Conservation (phyloP, 2,797 vertebrate species). For the Coendou prehensilis region DNA sequence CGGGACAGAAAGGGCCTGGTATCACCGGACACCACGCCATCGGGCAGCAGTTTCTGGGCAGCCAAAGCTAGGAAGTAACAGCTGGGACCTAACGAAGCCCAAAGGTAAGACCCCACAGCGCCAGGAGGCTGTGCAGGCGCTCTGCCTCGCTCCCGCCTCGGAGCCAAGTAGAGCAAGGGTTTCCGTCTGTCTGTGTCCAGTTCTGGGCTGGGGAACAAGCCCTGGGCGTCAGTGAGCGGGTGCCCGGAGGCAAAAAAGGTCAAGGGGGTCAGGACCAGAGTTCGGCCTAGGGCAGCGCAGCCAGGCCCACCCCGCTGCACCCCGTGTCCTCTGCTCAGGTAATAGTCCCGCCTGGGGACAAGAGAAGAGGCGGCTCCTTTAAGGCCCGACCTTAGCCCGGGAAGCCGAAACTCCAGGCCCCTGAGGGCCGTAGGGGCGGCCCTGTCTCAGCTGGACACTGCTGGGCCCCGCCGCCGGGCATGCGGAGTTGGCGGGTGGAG, state of each 20-base stretch:
- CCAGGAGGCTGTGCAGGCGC: neutral
- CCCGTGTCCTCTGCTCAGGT: neutral
- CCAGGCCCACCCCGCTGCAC: neutral
- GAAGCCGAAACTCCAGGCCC: neutral
- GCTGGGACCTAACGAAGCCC: neutral
- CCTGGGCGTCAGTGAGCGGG: neutral
- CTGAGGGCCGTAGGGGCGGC: neutral
- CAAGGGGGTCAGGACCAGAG: neutral
- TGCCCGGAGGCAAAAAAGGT: neutral
- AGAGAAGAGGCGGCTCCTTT: neutral
- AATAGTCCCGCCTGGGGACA: neutral
- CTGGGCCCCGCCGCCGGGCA: neutral
- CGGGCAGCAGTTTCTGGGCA: neutral
- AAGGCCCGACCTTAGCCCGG: neutral
- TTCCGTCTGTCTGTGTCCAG: neutral
- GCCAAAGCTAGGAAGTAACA: neutral
- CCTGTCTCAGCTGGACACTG: neutral
- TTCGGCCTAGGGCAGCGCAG: neutral
- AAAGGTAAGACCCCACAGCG: neutral
- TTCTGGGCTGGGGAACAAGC: neutral
- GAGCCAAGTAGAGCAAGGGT: neutral
- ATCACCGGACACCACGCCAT: neutral
- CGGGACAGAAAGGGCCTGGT: neutral
- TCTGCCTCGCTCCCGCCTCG: neutral
- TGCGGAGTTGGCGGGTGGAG: too few species aligned